Percentiles rank a stretch among this genome's conserved stretches.
phyloP scores from a whole-genome alignment of 2,888 invertebrate species.

The Drosophila hamatofila region DNA sequence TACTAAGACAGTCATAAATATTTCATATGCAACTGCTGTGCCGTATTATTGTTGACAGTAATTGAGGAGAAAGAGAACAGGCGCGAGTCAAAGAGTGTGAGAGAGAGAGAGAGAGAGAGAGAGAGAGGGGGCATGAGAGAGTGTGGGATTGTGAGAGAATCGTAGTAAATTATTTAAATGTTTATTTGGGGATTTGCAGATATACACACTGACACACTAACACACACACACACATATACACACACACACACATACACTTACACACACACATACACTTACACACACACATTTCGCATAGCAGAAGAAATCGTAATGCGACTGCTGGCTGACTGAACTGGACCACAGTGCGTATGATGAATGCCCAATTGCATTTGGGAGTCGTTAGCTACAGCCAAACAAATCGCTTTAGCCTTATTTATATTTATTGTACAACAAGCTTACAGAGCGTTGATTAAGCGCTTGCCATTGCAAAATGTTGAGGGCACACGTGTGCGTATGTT shows the following conservation, averaged over 20 bases:
- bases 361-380: conserved; percentile 62
- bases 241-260: background rate
- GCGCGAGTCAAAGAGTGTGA: conserved; percentile 16
- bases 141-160: conserved; percentile 15
- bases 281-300: background rate
- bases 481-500: background rate
- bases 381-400: conserved; percentile 65
- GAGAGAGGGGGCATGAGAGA: conserved; percentile 15
- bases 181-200: conserved; percentile 64
- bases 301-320: conserved; percentile 28
- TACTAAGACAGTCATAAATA: conserved; percentile 55
- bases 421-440: conserved; percentile 51
- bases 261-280: background rate
- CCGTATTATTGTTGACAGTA: conserved; percentile 70
- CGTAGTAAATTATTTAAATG: conserved; percentile 72
- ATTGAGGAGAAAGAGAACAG: conserved; percentile 48
- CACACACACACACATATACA: conserved; percentile 1
- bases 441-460: conserved; percentile 51
- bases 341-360: conserved; percentile 68
- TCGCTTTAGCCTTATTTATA: conserved; percentile 62
- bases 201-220: background rate
- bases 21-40: conserved; percentile 63
- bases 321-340: conserved; percentile 25
- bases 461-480: conserved; percentile 18
- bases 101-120: background rate